Evolutionary conservation across 2,797 vertebrate genomes (phyloP), one percentile per base, ranked within the genome.

Genomic region (Acrocephalus scirpaceus): DNA sequence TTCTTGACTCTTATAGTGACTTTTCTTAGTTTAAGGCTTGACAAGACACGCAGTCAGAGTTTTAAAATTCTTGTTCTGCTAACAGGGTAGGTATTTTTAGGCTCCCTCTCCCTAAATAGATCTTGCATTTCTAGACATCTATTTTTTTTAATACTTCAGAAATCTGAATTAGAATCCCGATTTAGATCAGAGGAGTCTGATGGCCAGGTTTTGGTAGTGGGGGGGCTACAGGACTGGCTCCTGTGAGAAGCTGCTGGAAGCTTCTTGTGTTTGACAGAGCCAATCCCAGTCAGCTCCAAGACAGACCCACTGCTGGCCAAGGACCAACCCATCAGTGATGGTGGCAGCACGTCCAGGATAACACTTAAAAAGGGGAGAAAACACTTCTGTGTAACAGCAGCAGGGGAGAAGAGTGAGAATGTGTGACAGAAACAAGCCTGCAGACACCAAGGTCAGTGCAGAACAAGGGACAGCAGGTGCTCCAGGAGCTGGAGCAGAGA

Each of bases 81-180:
- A 91, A 69, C n/a, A 40, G 30, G 10, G 58, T 9, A 58, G 34
- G 8, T 83, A 91, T 86, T 93, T 92, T 95, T 78, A 95, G 57
- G 25, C 12, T 67, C 13, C 19, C 66, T 82, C 51, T 90, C 82
- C 30, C 20, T 40, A 86, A 76, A 85, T 14, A 94, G 72, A 70
- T 53, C 38, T 77, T 61, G 26, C n/a, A 61, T 45, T 91, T 86
- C 73, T 77, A 88, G 2, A 8, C 34, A 66, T 50, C 6, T 91
- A 1, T 25, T 42, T 75, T 82, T 86, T 81, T 86, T 57, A 74
- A 62, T 64, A 25, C 34, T 81, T 88, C 66, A 88, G n/a, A 78
- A 92, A 69, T n/a, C 74, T 61, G 65, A 93, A 77, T 64, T 57
- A 83, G 57, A 87, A 83, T 42, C 42, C 61, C 60, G 61, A 79